These are phyloP conservation scores for Mimachlamys varia DNA, from an alignment of 2,888 invertebrate species.

Conservation along the genomic window DNA sequence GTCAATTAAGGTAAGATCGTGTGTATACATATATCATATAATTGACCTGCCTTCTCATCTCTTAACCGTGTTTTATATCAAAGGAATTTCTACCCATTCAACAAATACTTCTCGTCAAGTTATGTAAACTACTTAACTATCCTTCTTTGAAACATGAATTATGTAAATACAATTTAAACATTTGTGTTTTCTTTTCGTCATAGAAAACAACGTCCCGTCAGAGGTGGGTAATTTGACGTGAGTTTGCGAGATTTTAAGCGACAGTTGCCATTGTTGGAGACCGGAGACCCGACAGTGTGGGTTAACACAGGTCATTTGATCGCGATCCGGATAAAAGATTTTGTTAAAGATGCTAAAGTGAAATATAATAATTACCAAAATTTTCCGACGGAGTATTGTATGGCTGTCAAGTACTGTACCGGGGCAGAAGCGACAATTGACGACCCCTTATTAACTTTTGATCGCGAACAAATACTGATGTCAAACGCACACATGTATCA, in stretches of 20 bases:
- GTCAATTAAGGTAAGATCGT: too few relatives aligned
- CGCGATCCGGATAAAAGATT: neutral
- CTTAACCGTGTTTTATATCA: neutral
- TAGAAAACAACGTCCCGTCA: constrained; percentile 12
- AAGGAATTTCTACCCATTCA: neutral
- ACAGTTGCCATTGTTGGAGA: constrained; percentile 11
- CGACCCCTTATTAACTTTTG: constrained; percentile 34
- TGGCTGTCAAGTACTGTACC: neutral
- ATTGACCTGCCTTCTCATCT: neutral
- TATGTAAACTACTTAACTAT: constrained; percentile 2
- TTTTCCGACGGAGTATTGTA: neutral
- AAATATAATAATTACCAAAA: constrained; percentile 34
- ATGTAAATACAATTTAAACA: constrained; percentile 1
- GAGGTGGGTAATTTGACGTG: constrained; percentile 22
- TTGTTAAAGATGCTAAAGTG: neutral
- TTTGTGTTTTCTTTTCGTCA: constrained; percentile 2
- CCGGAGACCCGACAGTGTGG: neutral
- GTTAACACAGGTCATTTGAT: neutral
- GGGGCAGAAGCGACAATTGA: neutral
- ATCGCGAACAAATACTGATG: constrained; percentile 27
- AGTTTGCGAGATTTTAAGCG: neutral
- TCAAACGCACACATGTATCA: constrained; percentile 29
- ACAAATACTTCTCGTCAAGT: constrained; percentile 3
- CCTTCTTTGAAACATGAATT: constrained; percentile 18
- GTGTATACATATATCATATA: too few relatives aligned